Percentiles rank a stretch among this genome's conserved stretches.
Evolutionary conservation across 37 sponge, comb jelly and placozoan genomes (phyloP).

Genomic region (Diacarnus erythraeanus): DNA sequence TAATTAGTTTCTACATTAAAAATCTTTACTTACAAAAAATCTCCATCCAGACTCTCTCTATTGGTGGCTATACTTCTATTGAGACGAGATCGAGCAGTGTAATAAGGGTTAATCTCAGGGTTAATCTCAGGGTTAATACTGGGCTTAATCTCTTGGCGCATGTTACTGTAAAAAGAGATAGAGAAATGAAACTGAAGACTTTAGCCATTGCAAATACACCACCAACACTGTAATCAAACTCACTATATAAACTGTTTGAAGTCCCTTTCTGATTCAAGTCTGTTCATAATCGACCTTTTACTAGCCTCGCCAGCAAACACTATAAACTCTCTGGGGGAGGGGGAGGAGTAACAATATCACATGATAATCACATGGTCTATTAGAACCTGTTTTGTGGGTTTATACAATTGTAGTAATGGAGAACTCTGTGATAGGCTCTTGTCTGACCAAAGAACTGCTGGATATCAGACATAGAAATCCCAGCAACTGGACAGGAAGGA

Average conservation of each 20-base stretch:
- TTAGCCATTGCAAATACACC: too few relatives aligned
- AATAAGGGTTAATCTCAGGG: too few relatives aligned
- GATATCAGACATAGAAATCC: too few relatives aligned
- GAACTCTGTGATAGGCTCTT: background rate
- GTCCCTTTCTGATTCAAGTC: background rate
- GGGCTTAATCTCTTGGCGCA: background rate
- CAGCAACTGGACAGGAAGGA: background rate
- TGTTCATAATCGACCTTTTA: background rate
- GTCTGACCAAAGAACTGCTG: background rate
- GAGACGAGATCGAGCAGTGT: too few relatives aligned
- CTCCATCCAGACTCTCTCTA: too few relatives aligned
- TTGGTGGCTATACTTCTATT: too few relatives aligned
- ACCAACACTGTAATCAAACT: background rate
- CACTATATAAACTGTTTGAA: constrained; percentile 20
- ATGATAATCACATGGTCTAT: constrained; percentile 1
- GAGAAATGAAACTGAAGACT: background rate
- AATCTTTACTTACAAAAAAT: too few relatives aligned
- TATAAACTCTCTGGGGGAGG: constrained; percentile 9
- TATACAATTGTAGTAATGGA: background rate
- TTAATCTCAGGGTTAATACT: background rate
- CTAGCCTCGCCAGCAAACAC: background rate
- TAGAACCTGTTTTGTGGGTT: background rate
- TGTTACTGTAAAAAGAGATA: background rate
- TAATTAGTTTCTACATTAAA: too few relatives aligned
- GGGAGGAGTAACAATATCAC: background rate